Evolutionary conservation across 2,797 vertebrate species (phyloP), one percentile per base, ranked within the genome.

Genomic region (Rhinatrema bivittatum): DNA sequence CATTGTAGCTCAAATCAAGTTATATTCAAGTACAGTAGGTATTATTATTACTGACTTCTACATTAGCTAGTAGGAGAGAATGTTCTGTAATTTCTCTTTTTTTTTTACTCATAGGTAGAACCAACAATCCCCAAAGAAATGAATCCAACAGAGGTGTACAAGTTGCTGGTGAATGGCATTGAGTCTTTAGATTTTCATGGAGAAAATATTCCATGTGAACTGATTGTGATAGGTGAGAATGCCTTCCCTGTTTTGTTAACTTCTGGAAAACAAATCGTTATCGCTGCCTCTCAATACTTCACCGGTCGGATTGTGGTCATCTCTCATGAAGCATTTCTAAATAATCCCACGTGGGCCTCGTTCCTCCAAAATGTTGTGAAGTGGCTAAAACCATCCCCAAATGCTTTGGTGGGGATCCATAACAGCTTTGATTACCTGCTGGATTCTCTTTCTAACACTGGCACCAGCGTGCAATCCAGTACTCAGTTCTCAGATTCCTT

Each of bases 261-360:
- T 17, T 31, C 30, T 10, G 48, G 36, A 4, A 82, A 80, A 11
- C 85, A 92, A 41, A 75, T 82, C 3, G 60, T 85, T 24, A 82
- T 89, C 27, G 89, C 88, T 1, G 89, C 86, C 2, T 90, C 88
- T 16, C 62, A 48, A 36, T 90, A 86, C 0, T 76, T 86, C 17
- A 20, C 16, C n/a, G 89, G 89, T 22, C 75, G 76, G 29, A 65
- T 92, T 5, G 76, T 91, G 10, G 78, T 84, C 12, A 10, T 86
- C 22, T 70, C 85, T 16, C 88, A 91, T 4, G 88, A 90, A 41
- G 2, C 1, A 18, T 85, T 89, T 56, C 43, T 90, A 36, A 2
- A 23, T 20, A 13, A 32, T 5, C 49, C 46, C 0, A 3, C 50
- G 12, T 72, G 84, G 30, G 64, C 79, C 25, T 55, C 25, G 5